Conservation (phyloP, 2,113 vertebrate genomes). For the Cepphus grylle region DNA sequence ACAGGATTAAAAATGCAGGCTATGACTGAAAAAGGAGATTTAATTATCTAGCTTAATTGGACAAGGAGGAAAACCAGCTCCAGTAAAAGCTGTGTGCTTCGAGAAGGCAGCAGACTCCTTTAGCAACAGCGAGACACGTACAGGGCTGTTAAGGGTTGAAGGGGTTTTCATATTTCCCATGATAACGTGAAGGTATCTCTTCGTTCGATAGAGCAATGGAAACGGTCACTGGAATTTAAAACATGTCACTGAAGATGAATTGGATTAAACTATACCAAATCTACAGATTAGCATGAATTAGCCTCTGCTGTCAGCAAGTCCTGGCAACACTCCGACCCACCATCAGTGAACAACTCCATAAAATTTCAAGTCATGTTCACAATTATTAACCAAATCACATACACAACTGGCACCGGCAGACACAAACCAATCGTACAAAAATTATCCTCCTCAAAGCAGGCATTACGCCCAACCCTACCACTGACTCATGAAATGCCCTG, state of each 20-base stretch:
- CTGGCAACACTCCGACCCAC: background rate
- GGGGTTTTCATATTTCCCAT: background rate
- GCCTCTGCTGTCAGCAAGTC: background rate
- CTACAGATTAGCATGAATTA: conserved; percentile 19
- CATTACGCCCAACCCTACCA: background rate
- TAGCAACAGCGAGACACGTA: background rate
- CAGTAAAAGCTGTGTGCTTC: background rate
- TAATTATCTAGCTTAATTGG: conserved; percentile 40
- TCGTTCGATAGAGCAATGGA: background rate
- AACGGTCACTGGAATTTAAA: background rate
- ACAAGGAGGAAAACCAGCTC: conserved; percentile 28
- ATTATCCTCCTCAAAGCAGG: background rate
- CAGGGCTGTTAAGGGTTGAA: background rate
- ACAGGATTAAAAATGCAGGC: conserved; percentile 25
- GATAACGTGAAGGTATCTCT: background rate
- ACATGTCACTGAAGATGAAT: background rate
- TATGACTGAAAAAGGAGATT: conserved; percentile 33
- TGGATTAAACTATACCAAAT: background rate
- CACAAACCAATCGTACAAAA: background rate
- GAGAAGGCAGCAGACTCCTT: background rate
- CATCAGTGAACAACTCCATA: background rate
- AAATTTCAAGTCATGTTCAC: conserved; percentile 24
- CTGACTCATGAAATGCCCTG: conserved; percentile 20
- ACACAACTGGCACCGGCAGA: background rate
- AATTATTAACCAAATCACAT: conserved; percentile 45